These are phyloP conservation scores for Sminthurides bifidus DNA, from an alignment of 1,140 invertebrate genomes.

Conservation along the genomic window DNA sequence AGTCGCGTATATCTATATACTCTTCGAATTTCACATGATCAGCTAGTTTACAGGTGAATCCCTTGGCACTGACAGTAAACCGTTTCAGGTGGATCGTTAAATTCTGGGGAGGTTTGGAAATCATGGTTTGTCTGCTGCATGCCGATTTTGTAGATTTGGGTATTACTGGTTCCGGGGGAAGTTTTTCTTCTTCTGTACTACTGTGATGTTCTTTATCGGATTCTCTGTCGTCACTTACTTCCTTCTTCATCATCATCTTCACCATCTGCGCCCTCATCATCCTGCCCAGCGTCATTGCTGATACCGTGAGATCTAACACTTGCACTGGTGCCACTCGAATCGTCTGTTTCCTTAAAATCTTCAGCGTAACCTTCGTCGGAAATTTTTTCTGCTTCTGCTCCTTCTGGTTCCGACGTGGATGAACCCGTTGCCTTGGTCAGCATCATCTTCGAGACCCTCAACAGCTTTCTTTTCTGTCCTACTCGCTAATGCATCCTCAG, in stretches of 20 bases:
- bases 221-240: constrained; percentile 2
- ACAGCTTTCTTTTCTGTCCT: not conserved
- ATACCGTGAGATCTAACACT: not conserved
- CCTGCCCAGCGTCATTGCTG: constrained; percentile 30
- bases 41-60: constrained; percentile 58
- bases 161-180: constrained; percentile 31
- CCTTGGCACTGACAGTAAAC: constrained; percentile 55
- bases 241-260: constrained; percentile 19
- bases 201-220: constrained; percentile 30
- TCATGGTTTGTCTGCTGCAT: constrained; percentile 39
- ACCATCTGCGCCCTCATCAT: not conserved
- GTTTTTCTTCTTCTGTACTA: constrained; percentile 47
- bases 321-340: constrained; percentile 30
- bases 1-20: constrained; percentile 4
- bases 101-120: constrained; percentile 79
- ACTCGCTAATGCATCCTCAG: constrained; percentile 1
- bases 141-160: constrained; percentile 73
- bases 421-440: not conserved
- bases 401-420: not conserved
- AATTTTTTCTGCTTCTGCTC: not conserved
- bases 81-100: constrained; percentile 90
- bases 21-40: constrained; percentile 66
- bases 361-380: constrained; percentile 6
- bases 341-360: constrained; percentile 6
- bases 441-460: not conserved